phyloP scores from a whole-genome alignment of 2,888 invertebrate species.

The Drosophila histrio region DNA sequence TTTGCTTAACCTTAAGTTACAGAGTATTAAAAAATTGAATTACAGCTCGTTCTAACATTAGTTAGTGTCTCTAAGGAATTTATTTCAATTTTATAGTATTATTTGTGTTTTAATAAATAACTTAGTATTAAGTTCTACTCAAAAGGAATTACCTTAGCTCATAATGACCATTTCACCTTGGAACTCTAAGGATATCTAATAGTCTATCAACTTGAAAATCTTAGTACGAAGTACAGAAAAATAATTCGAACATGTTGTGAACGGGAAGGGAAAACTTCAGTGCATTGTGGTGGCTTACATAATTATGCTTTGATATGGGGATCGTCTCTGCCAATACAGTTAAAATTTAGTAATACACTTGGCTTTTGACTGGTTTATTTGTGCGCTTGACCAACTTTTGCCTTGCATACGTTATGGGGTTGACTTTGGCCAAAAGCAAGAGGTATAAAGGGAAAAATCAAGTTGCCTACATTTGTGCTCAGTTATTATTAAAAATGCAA shows the following conservation, averaged over 20 bases:
- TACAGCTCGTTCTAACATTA: neutral
- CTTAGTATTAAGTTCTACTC: too few relatives aligned
- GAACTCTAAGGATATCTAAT: neutral
- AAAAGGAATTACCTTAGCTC: too few relatives aligned
- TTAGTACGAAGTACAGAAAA: neutral
- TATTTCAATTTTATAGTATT: neutral
- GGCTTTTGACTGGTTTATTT: slow-evolving; percentile 1
- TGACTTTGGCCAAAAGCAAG: slow-evolving; percentile 7
- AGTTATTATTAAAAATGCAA: slow-evolving; percentile 52
- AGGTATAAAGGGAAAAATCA: slow-evolving; percentile 41
- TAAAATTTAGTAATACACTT: neutral
- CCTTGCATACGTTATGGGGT: slow-evolving; percentile 7
- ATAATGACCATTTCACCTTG: neutral
- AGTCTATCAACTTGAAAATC: neutral
- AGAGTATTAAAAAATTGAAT: neutral
- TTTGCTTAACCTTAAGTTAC: slow-evolving; percentile 1
- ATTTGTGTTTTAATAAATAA: neutral
- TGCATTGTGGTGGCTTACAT: neutral
- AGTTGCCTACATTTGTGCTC: slow-evolving; percentile 36
- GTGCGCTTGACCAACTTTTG: slow-evolving; percentile 48
- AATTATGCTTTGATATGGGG: slow-evolving; percentile 37
- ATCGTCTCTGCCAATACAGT: neutral
- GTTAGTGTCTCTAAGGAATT: neutral
- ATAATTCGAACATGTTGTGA: neutral
- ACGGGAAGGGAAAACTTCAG: neutral